Evolutionary conservation across 2,888 invertebrate species (phyloP).

Genomic region (Clivina fossor): DNA sequence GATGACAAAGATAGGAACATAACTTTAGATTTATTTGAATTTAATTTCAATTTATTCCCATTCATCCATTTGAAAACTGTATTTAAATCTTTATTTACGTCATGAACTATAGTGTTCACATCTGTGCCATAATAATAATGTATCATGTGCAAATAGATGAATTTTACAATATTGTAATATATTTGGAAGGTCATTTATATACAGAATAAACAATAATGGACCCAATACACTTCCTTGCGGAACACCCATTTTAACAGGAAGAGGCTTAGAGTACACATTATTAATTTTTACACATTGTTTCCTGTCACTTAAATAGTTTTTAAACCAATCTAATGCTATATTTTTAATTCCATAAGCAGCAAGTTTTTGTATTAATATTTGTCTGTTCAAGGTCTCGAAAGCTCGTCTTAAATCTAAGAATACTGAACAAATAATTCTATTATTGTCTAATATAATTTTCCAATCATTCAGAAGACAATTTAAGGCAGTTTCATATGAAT

Average conservation of each 20-base stretch:
- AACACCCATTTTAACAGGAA: not conserved
- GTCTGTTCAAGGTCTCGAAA: slow-evolving; percentile 11
- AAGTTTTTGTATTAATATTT: not conserved
- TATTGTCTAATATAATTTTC: not conserved
- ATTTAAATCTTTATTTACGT: not conserved
- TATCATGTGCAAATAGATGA: slow-evolving; percentile 4
- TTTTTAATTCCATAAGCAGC: not conserved
- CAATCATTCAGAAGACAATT: not conserved
- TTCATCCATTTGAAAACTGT: not conserved
- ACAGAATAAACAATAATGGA: not conserved
- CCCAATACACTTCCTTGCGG: slow-evolving; percentile 4
- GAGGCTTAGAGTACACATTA: not conserved
- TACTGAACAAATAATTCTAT: not conserved
- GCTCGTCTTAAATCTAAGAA: slow-evolving; percentile 14
- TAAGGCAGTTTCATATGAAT: slow-evolving; percentile 2
- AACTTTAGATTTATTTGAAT: not conserved
- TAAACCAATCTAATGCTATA: not conserved
- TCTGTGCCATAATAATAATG: not conserved
- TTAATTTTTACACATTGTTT: slow-evolving; percentile 4
- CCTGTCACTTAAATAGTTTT: not conserved
- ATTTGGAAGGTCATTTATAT: too few species aligned
- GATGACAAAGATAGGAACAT: too few species aligned
- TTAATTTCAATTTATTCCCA: not conserved
- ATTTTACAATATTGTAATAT: not conserved
- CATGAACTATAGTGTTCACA: not conserved